These are phyloP conservation scores for Numenius phaeopus DNA, from an alignment of 2,797 vertebrate genomes.

Conservation along the genomic window DNA sequence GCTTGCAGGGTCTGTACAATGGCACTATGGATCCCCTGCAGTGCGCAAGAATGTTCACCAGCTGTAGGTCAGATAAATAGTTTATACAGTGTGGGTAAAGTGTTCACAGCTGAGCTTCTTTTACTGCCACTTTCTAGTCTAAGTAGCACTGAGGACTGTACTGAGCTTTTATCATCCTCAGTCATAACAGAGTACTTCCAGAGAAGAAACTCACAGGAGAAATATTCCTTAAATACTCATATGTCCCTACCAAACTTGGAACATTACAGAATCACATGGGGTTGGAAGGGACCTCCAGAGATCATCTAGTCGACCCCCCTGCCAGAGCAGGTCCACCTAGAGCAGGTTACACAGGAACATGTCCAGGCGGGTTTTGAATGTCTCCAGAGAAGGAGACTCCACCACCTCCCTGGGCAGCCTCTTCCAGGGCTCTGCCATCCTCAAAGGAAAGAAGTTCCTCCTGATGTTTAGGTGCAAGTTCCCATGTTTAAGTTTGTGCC, in stretches of 20 bases:
- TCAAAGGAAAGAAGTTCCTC: too few species aligned
- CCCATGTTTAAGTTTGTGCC: too few species aligned
- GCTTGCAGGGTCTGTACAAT: background rate
- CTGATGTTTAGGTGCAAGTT: too few species aligned
- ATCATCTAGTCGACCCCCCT: too few species aligned
- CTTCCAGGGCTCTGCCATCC: too few species aligned
- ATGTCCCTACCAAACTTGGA: background rate
- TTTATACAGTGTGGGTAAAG: conserved; percentile 17
- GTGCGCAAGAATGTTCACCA: background rate
- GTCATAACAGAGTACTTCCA: background rate
- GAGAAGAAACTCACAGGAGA: background rate
- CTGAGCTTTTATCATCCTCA: background rate
- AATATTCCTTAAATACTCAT: background rate
- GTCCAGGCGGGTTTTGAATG: too few species aligned
- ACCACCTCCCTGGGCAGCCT: too few species aligned
- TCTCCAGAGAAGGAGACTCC: too few species aligned
- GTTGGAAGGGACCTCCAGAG: too few species aligned
- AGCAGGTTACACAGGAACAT: too few species aligned
- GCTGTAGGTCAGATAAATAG: conserved; percentile 36
- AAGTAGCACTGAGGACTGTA: background rate
- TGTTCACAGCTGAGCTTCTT: conserved; percentile 20
- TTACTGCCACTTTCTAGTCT: background rate
- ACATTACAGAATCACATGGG: too few species aligned
- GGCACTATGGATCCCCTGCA: background rate
- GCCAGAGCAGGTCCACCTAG: too few species aligned